A percentile compares a stretch with the other conserved stretches of the same genome.
These are phyloP conservation scores for Arizona elegans DNA, from an alignment of 2,113 vertebrate genomes.

Conservation along the genomic window DNA sequence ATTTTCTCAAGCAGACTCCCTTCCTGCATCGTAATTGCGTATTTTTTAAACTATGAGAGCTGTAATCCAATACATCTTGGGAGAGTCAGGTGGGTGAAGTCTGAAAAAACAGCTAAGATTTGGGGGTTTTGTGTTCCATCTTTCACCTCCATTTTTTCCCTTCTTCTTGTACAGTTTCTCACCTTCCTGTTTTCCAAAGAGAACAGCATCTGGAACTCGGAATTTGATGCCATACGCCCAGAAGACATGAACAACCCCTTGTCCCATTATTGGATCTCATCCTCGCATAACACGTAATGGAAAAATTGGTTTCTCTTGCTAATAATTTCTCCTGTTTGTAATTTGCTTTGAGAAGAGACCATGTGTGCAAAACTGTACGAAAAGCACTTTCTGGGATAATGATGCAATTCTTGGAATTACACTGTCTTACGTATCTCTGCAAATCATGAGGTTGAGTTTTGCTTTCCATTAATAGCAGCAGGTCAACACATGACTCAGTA, in stretches of 20 bases:
- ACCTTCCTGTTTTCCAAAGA: constrained; percentile 98
- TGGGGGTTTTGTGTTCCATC: not conserved
- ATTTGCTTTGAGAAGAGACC: not conserved
- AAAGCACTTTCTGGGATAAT: not conserved
- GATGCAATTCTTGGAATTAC: not conserved
- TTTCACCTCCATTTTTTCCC: not conserved
- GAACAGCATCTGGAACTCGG: constrained; percentile 91
- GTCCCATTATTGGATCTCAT: constrained; percentile 99
- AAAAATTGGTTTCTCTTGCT: not conserved
- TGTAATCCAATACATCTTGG: not conserved
- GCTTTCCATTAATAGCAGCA: not conserved
- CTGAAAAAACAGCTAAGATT: not conserved
- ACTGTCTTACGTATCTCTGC: not conserved
- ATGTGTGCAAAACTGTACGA: not conserved
- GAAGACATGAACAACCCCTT: constrained; percentile 96
- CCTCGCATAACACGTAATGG: constrained; percentile 98
- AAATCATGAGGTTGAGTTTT: not conserved
- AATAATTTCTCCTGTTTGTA: not conserved
- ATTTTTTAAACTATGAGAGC: not conserved
- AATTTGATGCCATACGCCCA: constrained; percentile 81
- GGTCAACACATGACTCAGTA: not conserved
- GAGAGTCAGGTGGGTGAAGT: not conserved
- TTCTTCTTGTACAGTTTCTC: constrained; percentile 80
- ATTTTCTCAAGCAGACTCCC: not conserved
- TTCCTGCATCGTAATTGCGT: not conserved